Percentiles rank a stretch among this genome's conserved stretches.
These are phyloP conservation scores for Gobio occitaniae DNA, from an alignment of 2,797 vertebrate species.

Conservation along the genomic window DNA sequence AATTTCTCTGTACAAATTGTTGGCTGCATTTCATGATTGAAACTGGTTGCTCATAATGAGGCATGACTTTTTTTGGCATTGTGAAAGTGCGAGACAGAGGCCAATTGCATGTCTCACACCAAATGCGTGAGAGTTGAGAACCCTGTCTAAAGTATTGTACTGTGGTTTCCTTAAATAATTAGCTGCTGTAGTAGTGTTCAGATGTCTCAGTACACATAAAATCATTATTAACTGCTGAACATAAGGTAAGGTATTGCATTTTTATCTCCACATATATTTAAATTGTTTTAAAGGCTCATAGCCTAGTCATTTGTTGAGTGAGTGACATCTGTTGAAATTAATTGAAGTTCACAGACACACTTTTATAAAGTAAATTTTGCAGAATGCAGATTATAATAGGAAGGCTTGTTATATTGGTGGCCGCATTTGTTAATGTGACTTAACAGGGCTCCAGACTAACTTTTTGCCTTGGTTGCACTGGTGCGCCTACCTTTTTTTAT, in stretches of 20 bases:
- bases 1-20: constrained; percentile 7
- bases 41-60: constrained; percentile 18
- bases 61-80: constrained; percentile 8
- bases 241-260: neutral
- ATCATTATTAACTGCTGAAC: neutral
- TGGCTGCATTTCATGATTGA: constrained; percentile 7
- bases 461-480: too few species aligned
- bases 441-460: too few species aligned
- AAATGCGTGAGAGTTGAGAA: constrained; percentile 11
- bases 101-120: neutral
- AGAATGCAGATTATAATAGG: neutral
- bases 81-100: neutral
- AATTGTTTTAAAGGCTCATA: neutral
- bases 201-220: neutral
- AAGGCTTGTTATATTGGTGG: neutral
- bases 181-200: neutral
- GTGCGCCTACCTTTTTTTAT: too few species aligned
- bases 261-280: neutral
- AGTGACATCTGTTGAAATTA: neutral
- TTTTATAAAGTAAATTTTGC: neutral
- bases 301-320: neutral
- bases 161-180: constrained; percentile 1
- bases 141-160: neutral
- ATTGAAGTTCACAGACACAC: neutral
- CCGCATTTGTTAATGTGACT: neutral